Evolutionary conservation across 2,797 vertebrate genomes (phyloP), one percentile per base, ranked within the genome.

Genomic region (Platyrinchus mystaceus): DNA sequence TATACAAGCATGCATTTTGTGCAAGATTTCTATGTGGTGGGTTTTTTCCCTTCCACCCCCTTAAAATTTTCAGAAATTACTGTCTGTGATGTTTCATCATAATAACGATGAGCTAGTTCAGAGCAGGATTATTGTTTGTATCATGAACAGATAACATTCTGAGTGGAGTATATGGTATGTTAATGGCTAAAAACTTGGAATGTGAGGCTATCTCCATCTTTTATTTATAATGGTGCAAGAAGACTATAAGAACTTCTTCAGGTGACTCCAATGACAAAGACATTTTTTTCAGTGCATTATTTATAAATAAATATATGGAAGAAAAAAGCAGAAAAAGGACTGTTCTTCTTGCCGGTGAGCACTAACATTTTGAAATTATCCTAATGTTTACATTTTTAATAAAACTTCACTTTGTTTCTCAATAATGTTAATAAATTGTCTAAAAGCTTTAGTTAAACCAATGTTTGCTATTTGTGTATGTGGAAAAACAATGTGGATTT

Each of bases 1-100:
- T 93, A 70, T 49, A 84, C 74, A 67, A 7, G 70, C 92, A 84
- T 95, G 93, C 83, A 56, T 95, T 95, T 93, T 93, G 86, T 94
- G 87, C 55, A 69, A 84, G 43, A 88, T 52, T 83, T 81, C 16
- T 63, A 5, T 73, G 58, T 93, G 83, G 47, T 76, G 83, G 90
- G 52, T 37, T 93, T 93, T 88, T 88, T 39, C 46, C 37, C 23
- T 88, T 88, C 52, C 55, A 80, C 24, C 21, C 34, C 23, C 44
- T 81, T 84, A 56, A 55, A 73, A 79, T 10, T 88, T 84, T 85
- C 62, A 56, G 53, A 82, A 71, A 83, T 93, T 89, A 27, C 23
- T 68, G 13, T 77, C 82, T 86, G 66, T 92, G 44, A 34, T 85
- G 73, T 59, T 81, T 91, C 66, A 28, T 88, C 6, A 1, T 58